These are phyloP conservation scores for Lepidocyrtoides sp. DNA, from an alignment of 2,888 invertebrate species.

Conservation along the genomic window DNA sequence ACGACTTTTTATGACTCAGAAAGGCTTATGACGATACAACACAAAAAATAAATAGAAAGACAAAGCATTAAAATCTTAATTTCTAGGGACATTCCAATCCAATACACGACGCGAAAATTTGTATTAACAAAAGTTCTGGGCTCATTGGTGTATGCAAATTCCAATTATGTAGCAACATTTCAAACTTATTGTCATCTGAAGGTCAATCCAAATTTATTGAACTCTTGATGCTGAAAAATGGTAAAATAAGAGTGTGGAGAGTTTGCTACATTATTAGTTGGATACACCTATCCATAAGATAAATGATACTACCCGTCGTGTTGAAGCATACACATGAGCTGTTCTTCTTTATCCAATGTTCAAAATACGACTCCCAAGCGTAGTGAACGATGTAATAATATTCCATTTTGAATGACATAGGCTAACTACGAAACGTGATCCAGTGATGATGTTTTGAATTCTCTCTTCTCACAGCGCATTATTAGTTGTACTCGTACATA, in stretches of 20 bases:
- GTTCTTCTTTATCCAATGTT: no score
- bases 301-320: no score
- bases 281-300: no score
- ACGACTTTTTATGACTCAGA: not conserved
- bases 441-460: not conserved
- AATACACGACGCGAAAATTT: not conserved
- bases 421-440: slow-evolving; percentile 37
- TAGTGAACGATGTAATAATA: not conserved
- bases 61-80: not conserved
- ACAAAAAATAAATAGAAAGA: not conserved
- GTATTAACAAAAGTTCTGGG: not conserved
- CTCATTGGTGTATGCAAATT: slow-evolving; percentile 8
- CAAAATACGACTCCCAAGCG: not conserved
- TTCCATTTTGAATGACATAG: not conserved
- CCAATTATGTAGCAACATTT: not conserved
- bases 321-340: no score
- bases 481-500: no score
- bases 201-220: slow-evolving; percentile 29
- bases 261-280: not conserved
- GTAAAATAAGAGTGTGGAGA: not conserved
- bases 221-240: not conserved
- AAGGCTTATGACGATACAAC: not conserved
- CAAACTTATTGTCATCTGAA: slow-evolving; percentile 29
- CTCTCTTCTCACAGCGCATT: not conserved
- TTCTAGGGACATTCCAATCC: not conserved